Base-by-base conservation (phyloP, 2,113 vertebrate species). In the Lophius piscatorius region DNA sequence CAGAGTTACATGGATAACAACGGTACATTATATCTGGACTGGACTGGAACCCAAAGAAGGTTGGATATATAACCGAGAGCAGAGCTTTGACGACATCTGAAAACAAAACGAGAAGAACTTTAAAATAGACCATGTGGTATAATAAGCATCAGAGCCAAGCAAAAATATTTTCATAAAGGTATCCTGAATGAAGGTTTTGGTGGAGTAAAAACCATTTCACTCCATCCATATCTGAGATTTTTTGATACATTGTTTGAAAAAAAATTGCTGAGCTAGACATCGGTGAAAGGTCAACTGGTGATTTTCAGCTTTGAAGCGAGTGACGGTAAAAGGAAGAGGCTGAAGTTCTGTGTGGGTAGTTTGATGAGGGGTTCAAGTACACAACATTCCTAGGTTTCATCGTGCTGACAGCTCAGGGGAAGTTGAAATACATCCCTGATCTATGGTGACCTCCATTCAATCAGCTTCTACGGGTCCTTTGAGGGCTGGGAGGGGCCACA, bases 371-470 rank as follows among this genome's bases (percentile, higher is more conserved):
- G 42, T 70, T 51, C 4, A 70, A 42, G 50, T 29, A 68, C 49
- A 75, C 46, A 24, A 40, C 31, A 22, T 60, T 68, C 42, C 41
- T 41, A 9, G 57, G 38, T 70, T 66, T 76, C 62, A 61, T 72
- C 58, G 18, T n/a, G 21, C 55, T 3, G 29, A 70, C 66, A 62
- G 70, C 70, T 70, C 48, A 72, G 44, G 72, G 60, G 41, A 65
- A 48, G 45, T 41, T 58, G 64, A 81, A 75, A 75, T 69, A 64
- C 2, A 84, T 81, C 73, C 29, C 40, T 74, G 66, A 74, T 78
- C 77, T 62, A 63, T 1, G 4, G 66, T 77, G 76, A 80, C 73
- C 74, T 42, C 63, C 70, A 58, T 65, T 71, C 13, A 45, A 36
- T 52, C 36, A 44, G 50, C 42, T 58, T 65, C 74, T 65, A 67